Evolutionary conservation across 2,888 invertebrate species (phyloP).

Genomic region (Epiblema foenella): DNA sequence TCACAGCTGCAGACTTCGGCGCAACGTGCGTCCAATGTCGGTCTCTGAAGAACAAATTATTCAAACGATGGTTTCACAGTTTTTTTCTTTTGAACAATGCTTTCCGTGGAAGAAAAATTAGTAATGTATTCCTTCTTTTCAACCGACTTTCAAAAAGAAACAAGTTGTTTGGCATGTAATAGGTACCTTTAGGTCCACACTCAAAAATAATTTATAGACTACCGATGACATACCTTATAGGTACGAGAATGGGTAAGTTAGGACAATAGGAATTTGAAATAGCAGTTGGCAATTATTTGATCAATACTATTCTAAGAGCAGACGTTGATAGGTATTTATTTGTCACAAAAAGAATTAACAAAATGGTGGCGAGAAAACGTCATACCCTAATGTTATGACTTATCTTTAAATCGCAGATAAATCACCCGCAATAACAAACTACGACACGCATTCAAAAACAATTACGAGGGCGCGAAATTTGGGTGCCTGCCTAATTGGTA

Average conservation of each 20-base stretch:
- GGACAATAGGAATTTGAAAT: not conserved
- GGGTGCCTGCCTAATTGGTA: constrained; percentile 84
- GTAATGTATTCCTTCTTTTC: constrained; percentile 52
- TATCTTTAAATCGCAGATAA: constrained; percentile 58
- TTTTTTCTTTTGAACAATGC: constrained; percentile 75
- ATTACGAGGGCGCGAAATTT: constrained; percentile 80
- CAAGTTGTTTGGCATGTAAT: not conserved
- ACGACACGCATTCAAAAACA: constrained; percentile 80
- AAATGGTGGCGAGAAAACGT: not conserved
- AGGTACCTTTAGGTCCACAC: not conserved
- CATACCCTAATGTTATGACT: constrained; percentile 19
- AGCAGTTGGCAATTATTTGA: not conserved
- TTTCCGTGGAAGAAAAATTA: constrained; percentile 56
- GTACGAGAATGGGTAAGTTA: too few relatives aligned
- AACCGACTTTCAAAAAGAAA: not conserved
- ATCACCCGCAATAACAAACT: constrained; percentile 74
- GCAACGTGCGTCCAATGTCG: constrained; percentile 66
- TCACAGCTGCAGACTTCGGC: constrained; percentile 76
- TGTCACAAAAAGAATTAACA: constrained; percentile 10
- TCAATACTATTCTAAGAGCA: not conserved
- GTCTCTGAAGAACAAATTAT: constrained; percentile 81
- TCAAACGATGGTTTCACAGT: constrained; percentile 80
- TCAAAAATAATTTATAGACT: too few relatives aligned
- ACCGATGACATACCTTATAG: too few relatives aligned
- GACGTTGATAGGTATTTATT: constrained; percentile 36